Percentiles rank a stretch among this genome's conserved stretches.
Evolutionary conservation across 2,113 vertebrate species (phyloP).

Genomic region (Nycticebus coucang): DNA sequence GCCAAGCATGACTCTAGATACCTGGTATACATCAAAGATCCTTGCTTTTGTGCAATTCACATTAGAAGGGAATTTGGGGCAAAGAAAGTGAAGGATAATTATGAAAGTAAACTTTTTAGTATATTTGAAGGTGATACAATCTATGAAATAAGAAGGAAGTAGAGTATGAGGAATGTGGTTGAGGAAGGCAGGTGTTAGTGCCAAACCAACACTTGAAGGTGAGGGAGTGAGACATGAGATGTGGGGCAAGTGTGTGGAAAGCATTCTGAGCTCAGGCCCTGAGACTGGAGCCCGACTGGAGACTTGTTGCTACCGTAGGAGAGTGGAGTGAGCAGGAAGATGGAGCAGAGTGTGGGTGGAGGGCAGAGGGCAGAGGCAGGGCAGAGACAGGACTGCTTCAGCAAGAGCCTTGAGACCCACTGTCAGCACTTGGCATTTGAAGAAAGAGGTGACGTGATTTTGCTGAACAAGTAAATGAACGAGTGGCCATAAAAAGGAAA

Average conservation of each 20-base stretch:
- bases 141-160: background rate
- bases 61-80: background rate
- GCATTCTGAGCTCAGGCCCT: background rate
- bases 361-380: background rate
- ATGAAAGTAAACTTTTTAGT: background rate
- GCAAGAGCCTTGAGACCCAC: background rate
- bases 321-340: background rate
- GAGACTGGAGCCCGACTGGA: background rate
- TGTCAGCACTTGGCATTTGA: background rate
- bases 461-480: background rate
- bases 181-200: background rate
- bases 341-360: background rate
- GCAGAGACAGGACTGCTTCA: background rate
- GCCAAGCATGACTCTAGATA: constrained; percentile 17
- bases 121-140: background rate
- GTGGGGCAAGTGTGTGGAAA: background rate
- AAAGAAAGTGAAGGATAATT: background rate
- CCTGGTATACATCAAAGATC: background rate
- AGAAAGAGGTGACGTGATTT: background rate
- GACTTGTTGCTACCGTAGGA: background rate
- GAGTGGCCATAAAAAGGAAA: background rate
- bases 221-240: accelerated
- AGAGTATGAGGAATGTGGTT: background rate
- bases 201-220: background rate
- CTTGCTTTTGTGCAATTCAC: background rate